phyloP scores from a whole-genome alignment of 2,113 vertebrate genomes.

The Dendrocopos noguchii region DNA sequence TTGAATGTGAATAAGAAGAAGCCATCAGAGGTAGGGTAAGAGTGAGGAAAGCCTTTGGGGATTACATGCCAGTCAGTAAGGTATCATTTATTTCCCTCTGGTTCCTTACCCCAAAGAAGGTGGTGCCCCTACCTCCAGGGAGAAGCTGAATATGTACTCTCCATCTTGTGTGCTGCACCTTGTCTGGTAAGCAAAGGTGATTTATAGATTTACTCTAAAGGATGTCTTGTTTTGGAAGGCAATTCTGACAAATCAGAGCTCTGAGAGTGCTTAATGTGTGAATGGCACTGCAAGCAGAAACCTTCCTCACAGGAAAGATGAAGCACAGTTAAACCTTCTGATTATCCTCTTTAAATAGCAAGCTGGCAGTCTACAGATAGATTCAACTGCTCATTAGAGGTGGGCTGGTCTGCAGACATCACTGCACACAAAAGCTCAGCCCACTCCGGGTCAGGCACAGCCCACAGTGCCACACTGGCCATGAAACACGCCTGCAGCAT shows the following conservation, averaged over 20 bases:
- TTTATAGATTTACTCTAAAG: neutral
- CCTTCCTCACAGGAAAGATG: neutral
- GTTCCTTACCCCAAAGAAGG: neutral
- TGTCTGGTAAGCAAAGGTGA: neutral
- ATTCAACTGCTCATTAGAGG: conserved; percentile 36
- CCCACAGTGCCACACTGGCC: neutral
- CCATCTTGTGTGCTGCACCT: neutral
- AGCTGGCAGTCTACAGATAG: neutral
- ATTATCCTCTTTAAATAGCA: conserved; percentile 47
- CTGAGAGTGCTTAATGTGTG: neutral
- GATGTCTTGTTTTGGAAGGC: neutral
- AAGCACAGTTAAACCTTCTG: conserved; percentile 16
- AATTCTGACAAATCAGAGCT: neutral
- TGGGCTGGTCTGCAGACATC: neutral
- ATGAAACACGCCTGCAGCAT: neutral
- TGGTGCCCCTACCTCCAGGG: neutral
- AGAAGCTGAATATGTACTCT: neutral
- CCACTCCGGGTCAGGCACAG: neutral
- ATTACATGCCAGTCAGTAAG: neutral
- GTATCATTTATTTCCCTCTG: neutral
- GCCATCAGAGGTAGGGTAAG: neutral
- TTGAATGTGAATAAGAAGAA: neutral
- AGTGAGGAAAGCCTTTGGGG: neutral
- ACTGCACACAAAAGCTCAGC: neutral
- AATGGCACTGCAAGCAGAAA: neutral